Conservation (phyloP, 2,797 vertebrate genomes). For the Rhinogobio ventralis region DNA sequence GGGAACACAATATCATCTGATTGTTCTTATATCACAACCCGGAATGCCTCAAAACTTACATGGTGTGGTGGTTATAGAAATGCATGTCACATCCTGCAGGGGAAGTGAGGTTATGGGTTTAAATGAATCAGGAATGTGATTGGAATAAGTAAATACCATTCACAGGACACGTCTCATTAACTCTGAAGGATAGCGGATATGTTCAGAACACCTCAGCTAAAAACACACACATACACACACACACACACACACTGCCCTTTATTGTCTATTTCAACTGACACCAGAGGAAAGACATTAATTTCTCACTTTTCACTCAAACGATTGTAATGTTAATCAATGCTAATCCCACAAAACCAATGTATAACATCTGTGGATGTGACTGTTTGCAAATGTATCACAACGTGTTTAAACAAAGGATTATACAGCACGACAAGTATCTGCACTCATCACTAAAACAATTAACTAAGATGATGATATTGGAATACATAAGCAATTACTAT, state of each 20-base stretch:
- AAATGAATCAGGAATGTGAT: slow-evolving; percentile 35
- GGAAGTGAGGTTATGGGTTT: slow-evolving; percentile 43
- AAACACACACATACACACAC: neutral
- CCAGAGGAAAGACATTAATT: neutral
- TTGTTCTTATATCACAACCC: neutral
- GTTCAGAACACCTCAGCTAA: slow-evolving; percentile 16
- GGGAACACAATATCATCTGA: neutral
- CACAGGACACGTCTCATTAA: slow-evolving; percentile 5
- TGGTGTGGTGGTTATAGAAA: slow-evolving; percentile 21
- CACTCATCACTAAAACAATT: slow-evolving; percentile 25
- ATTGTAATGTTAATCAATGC: neutral
- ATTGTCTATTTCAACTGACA: slow-evolving; percentile 3
- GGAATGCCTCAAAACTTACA: neutral
- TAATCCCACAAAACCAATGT: neutral
- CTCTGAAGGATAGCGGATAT: slow-evolving; percentile 25
- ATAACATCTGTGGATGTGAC: neutral
- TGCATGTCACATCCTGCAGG: slow-evolving; percentile 22
- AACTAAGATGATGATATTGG: neutral
- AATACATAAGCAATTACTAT: slow-evolving; percentile 22
- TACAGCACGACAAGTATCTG: neutral
- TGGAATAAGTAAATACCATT: slow-evolving; percentile 35
- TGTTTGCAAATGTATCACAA: neutral
- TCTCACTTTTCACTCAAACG: neutral
- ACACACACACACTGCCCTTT: neutral
- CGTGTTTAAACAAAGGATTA: slow-evolving; percentile 6